Conservation (phyloP, 2,113 vertebrate genomes). For the Protomyctophum bolini region DNA sequence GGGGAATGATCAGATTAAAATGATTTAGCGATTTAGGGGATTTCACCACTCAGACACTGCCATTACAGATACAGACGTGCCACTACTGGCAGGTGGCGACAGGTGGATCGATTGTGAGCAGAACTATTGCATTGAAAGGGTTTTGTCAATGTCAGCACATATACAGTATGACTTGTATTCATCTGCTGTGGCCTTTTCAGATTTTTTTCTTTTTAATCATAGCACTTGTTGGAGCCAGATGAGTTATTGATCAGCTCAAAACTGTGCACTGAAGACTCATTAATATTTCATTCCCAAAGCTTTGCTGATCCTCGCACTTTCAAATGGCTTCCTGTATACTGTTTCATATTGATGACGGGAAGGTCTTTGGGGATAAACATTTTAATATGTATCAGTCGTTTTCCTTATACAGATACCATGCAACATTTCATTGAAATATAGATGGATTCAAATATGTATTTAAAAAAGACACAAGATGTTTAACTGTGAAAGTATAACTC, state of each 20-base stretch:
- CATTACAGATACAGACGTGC: constrained; percentile 7
- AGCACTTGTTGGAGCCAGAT: constrained; percentile 46
- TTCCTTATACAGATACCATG: not conserved
- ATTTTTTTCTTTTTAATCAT: not conserved
- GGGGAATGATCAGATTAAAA: constrained; percentile 69
- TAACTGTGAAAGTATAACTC: not conserved
- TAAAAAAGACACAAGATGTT: not conserved
- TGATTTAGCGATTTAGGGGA: constrained; percentile 62
- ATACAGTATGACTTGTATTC: constrained; percentile 17
- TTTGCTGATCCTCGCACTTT: constrained; percentile 45
- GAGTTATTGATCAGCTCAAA: constrained; percentile 37
- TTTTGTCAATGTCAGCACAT: constrained; percentile 42
- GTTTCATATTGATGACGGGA: constrained; percentile 36
- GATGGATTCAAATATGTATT: not conserved
- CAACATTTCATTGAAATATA: not conserved
- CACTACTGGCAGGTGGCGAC: constrained; percentile 17
- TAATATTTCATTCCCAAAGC: constrained; percentile 55
- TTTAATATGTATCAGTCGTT: not conserved
- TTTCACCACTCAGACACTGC: constrained; percentile 37
- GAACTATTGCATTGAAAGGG: constrained; percentile 20
- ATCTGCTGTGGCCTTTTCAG: constrained; percentile 11
- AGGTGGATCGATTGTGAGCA: constrained; percentile 34
- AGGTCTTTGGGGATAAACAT: not conserved
- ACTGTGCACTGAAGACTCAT: constrained; percentile 43
- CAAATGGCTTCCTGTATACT: constrained; percentile 51